Evolutionary conservation across 2,888 invertebrate genomes (phyloP), one percentile per base, ranked within the genome.

Genomic region (Prosopocoilus inquinatus): DNA sequence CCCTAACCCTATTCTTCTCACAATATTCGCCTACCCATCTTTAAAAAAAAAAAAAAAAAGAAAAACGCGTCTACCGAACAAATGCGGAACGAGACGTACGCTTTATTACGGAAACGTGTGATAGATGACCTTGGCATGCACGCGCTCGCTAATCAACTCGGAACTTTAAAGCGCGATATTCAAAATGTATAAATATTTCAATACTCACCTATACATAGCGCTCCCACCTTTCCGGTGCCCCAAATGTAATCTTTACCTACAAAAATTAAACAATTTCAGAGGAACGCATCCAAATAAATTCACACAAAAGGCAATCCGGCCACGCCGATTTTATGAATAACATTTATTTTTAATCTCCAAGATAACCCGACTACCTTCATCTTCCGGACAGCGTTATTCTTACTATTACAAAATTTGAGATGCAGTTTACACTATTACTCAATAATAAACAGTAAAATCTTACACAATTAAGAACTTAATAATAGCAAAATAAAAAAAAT

Each of bases 211-310:
- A 81, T 81, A 72, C 85, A 85, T 74, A 81, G 79, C 57, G 80
- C 77, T 49, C 84, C 84, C 58, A 82, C 78, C 70, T 76, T 79
- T 53, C 83, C 83, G 55, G 79, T 78, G 47, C 84, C 84, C 84
- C 84, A 85, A 63, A 85, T 83, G 69, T 83, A 85, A 73, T 85
- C 85, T 71, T 81, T 79, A 75, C 85, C 85, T 83, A 48, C 33
- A 45, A 56, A 51, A 54, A 50, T 41, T 32, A 39, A 41, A 48
- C 48, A 20, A 49, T 41, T 49, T 49, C 16, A 48, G 12, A 16
- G 12, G 20, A 28, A 28, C 20, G 20, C 20, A 28, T 28, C 20
- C 1, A 28, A 28, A 28, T 28, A 28, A 28, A 28, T 28, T 28
- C 20, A 28, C 3, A 28, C 20, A 28, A 28, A 28, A 28, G 20